Evolutionary conservation across 2,797 vertebrate genomes (phyloP).

Genomic region (Oreochromis grahami): DNA sequence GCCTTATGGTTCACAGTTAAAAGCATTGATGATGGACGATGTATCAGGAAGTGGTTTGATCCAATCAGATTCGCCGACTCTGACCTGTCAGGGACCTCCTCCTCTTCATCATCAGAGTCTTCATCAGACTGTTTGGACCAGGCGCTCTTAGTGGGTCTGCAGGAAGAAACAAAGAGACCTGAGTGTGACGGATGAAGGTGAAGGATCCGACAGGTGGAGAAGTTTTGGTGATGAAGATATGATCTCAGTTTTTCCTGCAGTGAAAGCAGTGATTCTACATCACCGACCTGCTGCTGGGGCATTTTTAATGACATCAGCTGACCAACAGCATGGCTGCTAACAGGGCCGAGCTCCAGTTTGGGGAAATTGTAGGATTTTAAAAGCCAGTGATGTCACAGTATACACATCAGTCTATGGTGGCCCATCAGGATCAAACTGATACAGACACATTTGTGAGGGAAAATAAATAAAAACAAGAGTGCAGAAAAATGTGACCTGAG

Average conservation of each 20-base stretch:
- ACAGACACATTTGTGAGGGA: background rate
- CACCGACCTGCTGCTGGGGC: background rate
- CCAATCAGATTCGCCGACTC: background rate
- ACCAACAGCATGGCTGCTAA: background rate
- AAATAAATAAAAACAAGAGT: background rate
- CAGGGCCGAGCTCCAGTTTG: background rate
- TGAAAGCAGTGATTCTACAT: rapidly evolving
- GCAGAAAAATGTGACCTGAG: background rate
- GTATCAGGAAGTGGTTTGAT: background rate
- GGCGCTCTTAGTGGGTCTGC: background rate
- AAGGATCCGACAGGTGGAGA: rapidly evolving
- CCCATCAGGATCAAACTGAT: background rate
- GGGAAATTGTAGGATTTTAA: background rate
- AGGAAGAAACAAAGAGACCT: background rate
- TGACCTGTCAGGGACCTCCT: conserved; percentile 9
- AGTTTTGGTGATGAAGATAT: background rate
- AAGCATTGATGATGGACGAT: background rate
- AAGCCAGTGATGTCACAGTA: background rate
- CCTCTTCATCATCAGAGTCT: conserved; percentile 17
- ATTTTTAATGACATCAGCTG: rapidly evolving
- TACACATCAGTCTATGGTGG: background rate
- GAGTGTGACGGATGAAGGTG: background rate
- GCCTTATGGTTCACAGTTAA: background rate
- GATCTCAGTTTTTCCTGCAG: rapidly evolving
- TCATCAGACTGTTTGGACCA: background rate